Evolutionary conservation across 2,113 vertebrate species (phyloP).

Genomic region (Psettodes erumei): DNA sequence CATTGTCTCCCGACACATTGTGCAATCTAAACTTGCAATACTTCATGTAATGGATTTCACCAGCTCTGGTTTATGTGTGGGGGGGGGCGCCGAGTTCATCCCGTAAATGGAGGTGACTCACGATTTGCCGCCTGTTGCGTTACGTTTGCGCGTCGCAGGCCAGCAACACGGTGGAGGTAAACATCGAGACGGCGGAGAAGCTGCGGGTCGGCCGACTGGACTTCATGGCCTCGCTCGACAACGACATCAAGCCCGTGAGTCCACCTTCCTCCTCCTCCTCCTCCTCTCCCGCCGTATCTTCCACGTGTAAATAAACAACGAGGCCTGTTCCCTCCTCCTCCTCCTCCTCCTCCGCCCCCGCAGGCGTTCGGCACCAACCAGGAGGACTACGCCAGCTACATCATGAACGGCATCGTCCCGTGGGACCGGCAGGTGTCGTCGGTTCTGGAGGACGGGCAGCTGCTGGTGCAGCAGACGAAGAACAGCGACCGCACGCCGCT

Average conservation of each 20-base stretch:
- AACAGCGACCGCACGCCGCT: conserved; percentile 96
- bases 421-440: conserved; percentile 94
- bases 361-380: conserved; percentile 98
- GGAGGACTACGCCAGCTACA: conserved; percentile 96
- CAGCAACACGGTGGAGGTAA: conserved; percentile 93
- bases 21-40: conserved; percentile 29
- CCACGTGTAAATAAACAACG: no score
- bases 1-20: conserved; percentile 51
- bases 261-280: background rate
- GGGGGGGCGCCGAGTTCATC: conserved; percentile 28
- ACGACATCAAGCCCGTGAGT: conserved; percentile 97
- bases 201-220: conserved; percentile 90
- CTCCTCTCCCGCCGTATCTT: no score
- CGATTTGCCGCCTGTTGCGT: background rate
- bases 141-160: conserved; percentile 79
- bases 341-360: conserved; percentile 11
- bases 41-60: conserved; percentile 31
- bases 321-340: no score
- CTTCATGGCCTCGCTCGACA: conserved; percentile 92
- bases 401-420: conserved; percentile 96
- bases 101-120: background rate
- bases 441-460: conserved; percentile 91
- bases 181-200: conserved; percentile 93
- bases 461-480: conserved; percentile 95
- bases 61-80: no score